Evolutionary conservation across 2,888 invertebrate genomes (phyloP).

Genomic region (Helicoverpa assulta): DNA sequence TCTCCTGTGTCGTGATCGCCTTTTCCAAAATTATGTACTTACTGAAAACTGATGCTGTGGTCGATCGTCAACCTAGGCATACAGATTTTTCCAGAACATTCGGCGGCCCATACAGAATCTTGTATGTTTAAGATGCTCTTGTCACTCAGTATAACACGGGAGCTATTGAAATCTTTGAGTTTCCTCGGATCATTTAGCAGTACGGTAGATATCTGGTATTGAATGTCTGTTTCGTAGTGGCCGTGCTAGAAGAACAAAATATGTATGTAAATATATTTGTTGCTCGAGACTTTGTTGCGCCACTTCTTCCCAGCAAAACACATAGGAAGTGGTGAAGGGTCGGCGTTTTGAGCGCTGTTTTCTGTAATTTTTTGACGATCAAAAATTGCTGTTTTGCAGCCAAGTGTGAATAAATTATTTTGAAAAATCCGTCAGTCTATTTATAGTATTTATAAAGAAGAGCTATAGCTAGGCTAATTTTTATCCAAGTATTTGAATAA

Average conservation of each 20-base stretch:
- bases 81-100: conserved; percentile 64
- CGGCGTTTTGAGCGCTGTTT: too few relatives aligned
- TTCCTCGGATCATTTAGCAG: conserved; percentile 57
- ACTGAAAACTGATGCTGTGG: conserved; percentile 47
- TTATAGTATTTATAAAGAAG: too few relatives aligned
- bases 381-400: too few relatives aligned
- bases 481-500: too few relatives aligned
- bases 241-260: conserved; percentile 55
- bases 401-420: too few relatives aligned
- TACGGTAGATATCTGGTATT: conserved; percentile 61
- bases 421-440: too few relatives aligned
- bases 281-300: too few relatives aligned
- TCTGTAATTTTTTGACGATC: too few relatives aligned
- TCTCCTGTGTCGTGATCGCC: too few relatives aligned
- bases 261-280: neutral
- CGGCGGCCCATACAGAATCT: conserved; percentile 59
- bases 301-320: too few relatives aligned
- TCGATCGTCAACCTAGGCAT: conserved; percentile 54
- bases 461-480: too few relatives aligned
- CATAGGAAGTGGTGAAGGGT: too few relatives aligned
- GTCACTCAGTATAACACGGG: conserved; percentile 66
- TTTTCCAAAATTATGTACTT: conserved; percentile 36
- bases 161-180: conserved; percentile 32
- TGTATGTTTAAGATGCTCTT: conserved; percentile 52
- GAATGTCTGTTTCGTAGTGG: conserved; percentile 65